phyloP scores from a whole-genome alignment of 2,113 vertebrate species.

The Eretmochelys imbricata region DNA sequence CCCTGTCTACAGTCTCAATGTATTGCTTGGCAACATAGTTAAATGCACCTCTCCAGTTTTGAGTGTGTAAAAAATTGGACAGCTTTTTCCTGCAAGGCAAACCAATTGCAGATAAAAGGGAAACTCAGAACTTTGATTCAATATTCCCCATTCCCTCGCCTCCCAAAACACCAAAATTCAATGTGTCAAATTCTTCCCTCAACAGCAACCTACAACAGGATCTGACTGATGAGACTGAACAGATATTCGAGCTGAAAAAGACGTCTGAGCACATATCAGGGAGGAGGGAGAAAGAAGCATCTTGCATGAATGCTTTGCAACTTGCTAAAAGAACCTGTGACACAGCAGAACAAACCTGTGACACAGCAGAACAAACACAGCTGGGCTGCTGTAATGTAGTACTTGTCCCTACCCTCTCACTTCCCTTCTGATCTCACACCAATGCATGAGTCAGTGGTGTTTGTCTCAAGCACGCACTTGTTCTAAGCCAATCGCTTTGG shows the following conservation, averaged over 20 bases:
- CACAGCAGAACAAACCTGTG: not conserved
- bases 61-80: conserved; percentile 94
- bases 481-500: conserved; percentile 16
- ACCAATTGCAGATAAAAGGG: accelerated
- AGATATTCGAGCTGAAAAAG: not conserved
- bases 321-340: not conserved
- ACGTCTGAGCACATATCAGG: not conserved
- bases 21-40: conserved; percentile 96
- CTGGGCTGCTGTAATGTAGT: not conserved
- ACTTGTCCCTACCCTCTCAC: not conserved
- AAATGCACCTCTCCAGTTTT: conserved; percentile 94
- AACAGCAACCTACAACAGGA: not conserved
- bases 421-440: not conserved
- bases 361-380: not conserved
- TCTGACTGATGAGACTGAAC: not conserved
- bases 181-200: not conserved
- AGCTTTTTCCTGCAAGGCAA: conserved; percentile 90
- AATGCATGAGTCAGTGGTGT: not conserved
- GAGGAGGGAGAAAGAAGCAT: not conserved
- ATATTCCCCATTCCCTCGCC: not conserved
- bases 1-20: conserved; percentile 88
- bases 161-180: not conserved
- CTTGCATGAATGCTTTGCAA: not conserved
- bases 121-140: not conserved
- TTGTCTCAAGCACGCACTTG: not conserved